Evolutionary conservation across 1,140 invertebrate genomes (phyloP), one percentile per base, ranked within the genome.

Genomic region (Laupala kohalensis): DNA sequence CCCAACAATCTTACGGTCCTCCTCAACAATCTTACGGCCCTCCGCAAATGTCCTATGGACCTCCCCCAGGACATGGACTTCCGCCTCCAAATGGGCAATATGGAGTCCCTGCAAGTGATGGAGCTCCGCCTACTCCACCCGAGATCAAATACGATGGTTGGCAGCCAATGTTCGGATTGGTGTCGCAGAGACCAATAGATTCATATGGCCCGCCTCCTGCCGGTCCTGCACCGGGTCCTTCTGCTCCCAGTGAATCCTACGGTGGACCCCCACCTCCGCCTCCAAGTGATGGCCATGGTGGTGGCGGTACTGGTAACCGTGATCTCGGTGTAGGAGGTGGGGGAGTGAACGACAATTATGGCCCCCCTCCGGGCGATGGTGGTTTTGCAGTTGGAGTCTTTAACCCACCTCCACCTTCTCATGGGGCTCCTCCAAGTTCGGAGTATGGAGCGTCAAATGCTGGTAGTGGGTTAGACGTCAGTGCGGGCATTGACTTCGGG

Each of bases 91-190:
- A 74, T 25, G 75, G 76, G 12, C 74, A 77, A 13, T 81, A 81
- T 72, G 81, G 78, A 28, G 72, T 76, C 66, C 80, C 80, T 37
- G 30, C 67, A 62, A 30, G 53, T 3, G 67, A 63, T 6, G 72
- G 68, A 23, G 67, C 72, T 3, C 68, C 67, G n/a, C 67, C 67
- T 53, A 69, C 72, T 2, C 72, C 72, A 5, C 72, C 72, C 23
- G 64, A 65, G 25, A 90, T 91, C 6, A 84, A 89, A 71, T 93
- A 92, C 76, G 91, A 93, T 74, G 91, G 91, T 29, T 93, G 91
- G 91, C 90, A 90, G 76, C 91, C 91, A 19, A 92, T 93, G 64
- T 86, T 90, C 28, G 72, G 72, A 23, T 67, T 69, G 19, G 70
- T 71, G 1, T 71, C 63, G 9, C 26, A 64, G 6, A 9, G 13